Conservation (phyloP, 2,797 vertebrate species). For the Thunnus albacares region DNA sequence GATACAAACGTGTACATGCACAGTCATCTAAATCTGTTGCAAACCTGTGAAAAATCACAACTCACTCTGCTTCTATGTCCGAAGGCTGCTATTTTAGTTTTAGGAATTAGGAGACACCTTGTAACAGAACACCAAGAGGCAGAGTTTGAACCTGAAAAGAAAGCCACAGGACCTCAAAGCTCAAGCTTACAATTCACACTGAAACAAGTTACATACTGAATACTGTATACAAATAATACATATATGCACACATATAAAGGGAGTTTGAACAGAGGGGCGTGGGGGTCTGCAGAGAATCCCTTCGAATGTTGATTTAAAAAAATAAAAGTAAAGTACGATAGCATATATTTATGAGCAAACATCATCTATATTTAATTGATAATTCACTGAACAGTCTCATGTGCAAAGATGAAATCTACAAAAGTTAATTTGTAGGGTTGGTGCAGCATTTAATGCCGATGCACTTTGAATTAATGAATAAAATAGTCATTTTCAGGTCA, state of each 20-base stretch:
- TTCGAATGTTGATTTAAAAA: conserved; percentile 30
- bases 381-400: conserved; percentile 14
- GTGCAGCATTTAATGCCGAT: conserved; percentile 1
- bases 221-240: conserved; percentile 13
- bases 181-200: neutral
- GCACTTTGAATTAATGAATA: neutral
- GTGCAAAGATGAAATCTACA: conserved; percentile 16
- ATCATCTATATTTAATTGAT: conserved; percentile 36
- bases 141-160: conserved; percentile 21
- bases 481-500: neutral
- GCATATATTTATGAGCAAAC: conserved; percentile 23
- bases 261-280: conserved; percentile 9
- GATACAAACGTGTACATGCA: neutral
- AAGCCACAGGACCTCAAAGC: neutral
- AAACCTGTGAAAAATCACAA: conserved; percentile 40
- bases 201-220: conserved; percentile 2
- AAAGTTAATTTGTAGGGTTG: neutral
- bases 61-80: conserved; percentile 13
- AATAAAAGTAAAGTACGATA: neutral
- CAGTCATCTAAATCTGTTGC: conserved; percentile 22
- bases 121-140: conserved; percentile 10
- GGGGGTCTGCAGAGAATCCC: conserved; percentile 10
- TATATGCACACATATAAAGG: neutral
- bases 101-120: conserved; percentile 37
- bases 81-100: conserved; percentile 35